Percentiles rank a stretch among this genome's conserved stretches.
Conservation (phyloP, 2,113 vertebrate genomes). For the Colistium nudipinnis region DNA sequence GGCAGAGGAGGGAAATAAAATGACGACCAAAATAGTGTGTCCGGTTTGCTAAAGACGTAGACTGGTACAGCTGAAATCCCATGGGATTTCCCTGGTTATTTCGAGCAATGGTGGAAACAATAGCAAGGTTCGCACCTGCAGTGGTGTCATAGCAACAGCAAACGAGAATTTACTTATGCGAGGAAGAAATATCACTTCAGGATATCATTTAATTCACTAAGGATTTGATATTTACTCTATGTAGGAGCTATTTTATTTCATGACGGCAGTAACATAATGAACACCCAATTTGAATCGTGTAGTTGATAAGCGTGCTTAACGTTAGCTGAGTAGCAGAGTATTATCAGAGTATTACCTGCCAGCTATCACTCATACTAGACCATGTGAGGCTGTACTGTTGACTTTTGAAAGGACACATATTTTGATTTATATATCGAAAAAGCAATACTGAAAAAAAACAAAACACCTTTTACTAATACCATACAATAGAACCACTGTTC, state of each 20-base stretch:
- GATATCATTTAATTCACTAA: background rate
- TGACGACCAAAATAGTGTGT: slow-evolving; percentile 1
- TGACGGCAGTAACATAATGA: background rate
- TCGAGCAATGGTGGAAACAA: background rate
- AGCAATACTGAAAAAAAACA: too few species aligned
- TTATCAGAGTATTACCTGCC: too few species aligned
- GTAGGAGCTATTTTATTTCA: background rate
- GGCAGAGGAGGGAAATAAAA: slow-evolving; percentile 3
- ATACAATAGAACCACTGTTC: slow-evolving; percentile 21
- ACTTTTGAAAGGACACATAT: too few species aligned
- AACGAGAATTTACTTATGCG: too few species aligned
- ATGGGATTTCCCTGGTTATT: background rate
- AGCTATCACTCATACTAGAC: background rate
- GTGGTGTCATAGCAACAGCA: background rate
- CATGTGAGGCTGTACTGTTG: background rate
- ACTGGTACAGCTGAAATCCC: background rate
- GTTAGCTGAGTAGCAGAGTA: background rate
- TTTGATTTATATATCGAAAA: too few species aligned
- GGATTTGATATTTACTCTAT: background rate
- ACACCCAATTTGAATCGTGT: background rate
- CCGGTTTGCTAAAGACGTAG: background rate
- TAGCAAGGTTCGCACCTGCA: background rate
- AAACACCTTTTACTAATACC: too few species aligned
- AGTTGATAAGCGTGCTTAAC: background rate
- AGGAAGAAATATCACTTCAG: background rate